Evolutionary conservation across 2,888 invertebrate species (phyloP).

Genomic region (Tolmerus cingulatus): DNA sequence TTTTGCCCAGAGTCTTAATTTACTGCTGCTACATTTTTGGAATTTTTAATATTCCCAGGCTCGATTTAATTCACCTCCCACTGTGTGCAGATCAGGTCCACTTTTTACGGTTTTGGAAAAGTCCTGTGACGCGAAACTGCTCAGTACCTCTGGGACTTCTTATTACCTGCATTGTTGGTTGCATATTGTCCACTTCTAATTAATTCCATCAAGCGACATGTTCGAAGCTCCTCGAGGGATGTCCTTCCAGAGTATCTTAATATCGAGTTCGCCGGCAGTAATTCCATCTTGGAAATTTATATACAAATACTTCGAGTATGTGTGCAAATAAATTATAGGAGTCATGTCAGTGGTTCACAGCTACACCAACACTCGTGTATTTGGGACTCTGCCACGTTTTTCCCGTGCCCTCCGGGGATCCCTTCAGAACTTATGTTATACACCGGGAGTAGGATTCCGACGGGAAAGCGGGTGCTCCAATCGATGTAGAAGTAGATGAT

Average conservation of each 20-base stretch:
- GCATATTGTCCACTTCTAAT: conserved; percentile 12
- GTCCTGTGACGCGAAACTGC: not conserved
- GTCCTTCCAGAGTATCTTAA: conserved; percentile 20
- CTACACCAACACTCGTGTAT: not conserved
- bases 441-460: not conserved
- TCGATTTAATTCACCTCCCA: not conserved
- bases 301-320: not conserved
- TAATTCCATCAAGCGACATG: conserved; percentile 41
- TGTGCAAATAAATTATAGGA: conserved; percentile 16
- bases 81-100: not conserved
- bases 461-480: not conserved
- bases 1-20: not conserved
- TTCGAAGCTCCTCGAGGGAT: not conserved
- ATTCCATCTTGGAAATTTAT: not conserved
- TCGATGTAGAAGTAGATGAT: not conserved
- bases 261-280: conserved; percentile 7
- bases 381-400: not conserved
- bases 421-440: not conserved
- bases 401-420: not conserved
- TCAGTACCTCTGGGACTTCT: not conserved
- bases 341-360: conserved; percentile 7
- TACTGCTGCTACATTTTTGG: not conserved
- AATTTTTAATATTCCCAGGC: not conserved
- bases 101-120: not conserved
- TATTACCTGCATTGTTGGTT: not conserved